A percentile compares a stretch with the other conserved stretches of the same genome.
These are phyloP conservation scores for Oreocharis arfaki DNA, from an alignment of 2,113 vertebrate species.

Conservation along the genomic window DNA sequence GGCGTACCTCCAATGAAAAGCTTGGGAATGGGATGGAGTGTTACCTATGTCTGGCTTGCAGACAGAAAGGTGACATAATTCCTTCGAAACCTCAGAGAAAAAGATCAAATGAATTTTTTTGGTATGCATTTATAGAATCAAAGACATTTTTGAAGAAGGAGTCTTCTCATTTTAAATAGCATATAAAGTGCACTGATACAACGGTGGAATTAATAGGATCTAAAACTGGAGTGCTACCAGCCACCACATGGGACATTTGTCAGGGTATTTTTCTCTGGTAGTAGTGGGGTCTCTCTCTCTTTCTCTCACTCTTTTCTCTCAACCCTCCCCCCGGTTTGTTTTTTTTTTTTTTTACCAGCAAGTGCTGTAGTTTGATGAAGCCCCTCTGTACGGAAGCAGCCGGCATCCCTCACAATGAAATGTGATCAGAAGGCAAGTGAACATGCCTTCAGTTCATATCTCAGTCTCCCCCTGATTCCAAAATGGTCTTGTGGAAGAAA, in stretches of 20 bases:
- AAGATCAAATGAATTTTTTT: conserved; percentile 20
- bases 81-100: conserved; percentile 14
- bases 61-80: conserved; percentile 31
- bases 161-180: background rate
- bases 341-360: background rate
- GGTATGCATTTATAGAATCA: background rate
- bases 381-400: background rate
- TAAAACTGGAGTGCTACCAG: background rate
- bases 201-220: conserved; percentile 7
- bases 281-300: background rate
- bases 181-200: background rate
- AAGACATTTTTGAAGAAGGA: conserved; percentile 27
- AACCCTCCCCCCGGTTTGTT: background rate
- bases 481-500: background rate
- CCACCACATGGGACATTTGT: background rate
- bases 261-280: background rate
- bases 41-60: conserved; percentile 27
- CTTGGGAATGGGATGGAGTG: background rate
- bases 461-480: background rate
- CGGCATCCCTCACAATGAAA: background rate
- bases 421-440: background rate
- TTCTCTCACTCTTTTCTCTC: background rate
- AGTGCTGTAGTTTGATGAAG: background rate
- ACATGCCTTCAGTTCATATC: background rate
- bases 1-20: background rate